Percentiles rank a stretch among this genome's conserved stretches.
These are phyloP conservation scores for Halotydeus destructor DNA, from an alignment of 1,140 invertebrate species.

Conservation along the genomic window DNA sequence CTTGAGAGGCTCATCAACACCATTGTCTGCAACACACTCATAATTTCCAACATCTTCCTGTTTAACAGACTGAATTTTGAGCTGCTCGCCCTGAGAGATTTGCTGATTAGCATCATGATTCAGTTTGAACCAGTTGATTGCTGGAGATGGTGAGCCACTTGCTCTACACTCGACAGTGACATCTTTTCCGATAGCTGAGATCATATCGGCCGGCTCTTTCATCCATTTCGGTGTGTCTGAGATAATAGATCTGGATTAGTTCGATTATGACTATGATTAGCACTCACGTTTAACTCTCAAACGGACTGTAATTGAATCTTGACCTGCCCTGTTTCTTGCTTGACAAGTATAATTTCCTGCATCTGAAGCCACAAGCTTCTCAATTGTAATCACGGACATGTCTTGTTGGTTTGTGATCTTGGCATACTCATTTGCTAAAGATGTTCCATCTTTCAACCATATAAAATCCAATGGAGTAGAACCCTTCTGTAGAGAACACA, in stretches of 20 bases:
- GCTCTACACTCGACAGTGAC: conserved; percentile 17
- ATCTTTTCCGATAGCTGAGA: conserved; percentile 14
- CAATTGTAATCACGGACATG: conserved; percentile 6
- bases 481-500: too few species aligned
- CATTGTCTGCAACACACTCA: conserved; percentile 70
- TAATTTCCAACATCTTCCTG: conserved; percentile 64
- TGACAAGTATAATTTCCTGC: conserved; percentile 14
- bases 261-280: background rate
- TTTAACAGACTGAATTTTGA: conserved; percentile 56
- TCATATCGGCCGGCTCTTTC: conserved; percentile 6
- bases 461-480: conserved; percentile 1
- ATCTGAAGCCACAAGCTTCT: background rate
- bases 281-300: conserved; percentile 14
- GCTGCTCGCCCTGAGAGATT: conserved; percentile 1
- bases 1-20: conserved; percentile 45
- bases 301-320: conserved; percentile 3
- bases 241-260: background rate
- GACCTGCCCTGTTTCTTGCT: conserved; percentile 10
- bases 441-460: conserved; percentile 1
- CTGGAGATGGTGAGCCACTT: conserved; percentile 48
- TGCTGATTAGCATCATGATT: background rate
- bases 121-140: conserved; percentile 46
- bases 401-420: too few species aligned
- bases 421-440: too few species aligned
- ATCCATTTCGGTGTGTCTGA: conserved; percentile 12